Conservation (phyloP, 1,140 invertebrate species). For the Panulirus ornatus region DNA sequence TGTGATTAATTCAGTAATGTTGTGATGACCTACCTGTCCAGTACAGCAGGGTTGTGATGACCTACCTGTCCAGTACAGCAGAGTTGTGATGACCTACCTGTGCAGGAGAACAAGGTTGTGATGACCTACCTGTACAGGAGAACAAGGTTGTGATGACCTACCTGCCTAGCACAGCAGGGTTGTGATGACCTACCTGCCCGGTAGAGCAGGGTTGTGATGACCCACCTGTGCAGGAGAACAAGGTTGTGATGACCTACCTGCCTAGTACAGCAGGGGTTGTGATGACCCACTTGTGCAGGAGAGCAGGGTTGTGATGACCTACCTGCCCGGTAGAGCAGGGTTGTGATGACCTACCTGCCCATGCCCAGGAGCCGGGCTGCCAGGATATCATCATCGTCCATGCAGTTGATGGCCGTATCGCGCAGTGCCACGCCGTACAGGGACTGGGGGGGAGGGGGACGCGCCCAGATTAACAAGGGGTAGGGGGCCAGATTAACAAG, state of each 20-base stretch:
- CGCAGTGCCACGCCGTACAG: slow-evolving; percentile 77
- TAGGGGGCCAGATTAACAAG: slow-evolving; percentile 19
- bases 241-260: neutral
- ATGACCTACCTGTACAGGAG: neutral
- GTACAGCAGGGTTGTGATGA: neutral
- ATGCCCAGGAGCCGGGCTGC: slow-evolving; percentile 75
- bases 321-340: neutral
- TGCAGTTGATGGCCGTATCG: slow-evolving; percentile 79
- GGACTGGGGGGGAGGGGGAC: slow-evolving; percentile 53
- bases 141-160: neutral
- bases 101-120: neutral
- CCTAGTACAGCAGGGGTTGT: neutral
- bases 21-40: neutral
- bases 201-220: neutral
- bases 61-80: neutral
- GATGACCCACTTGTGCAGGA: neutral
- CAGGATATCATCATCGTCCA: slow-evolving; percentile 75
- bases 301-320: neutral
- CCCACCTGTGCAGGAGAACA: neutral
- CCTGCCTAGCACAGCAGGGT: neutral
- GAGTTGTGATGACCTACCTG: neutral
- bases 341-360: slow-evolving; percentile 73
- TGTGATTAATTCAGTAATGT: no score
- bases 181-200: neutral
- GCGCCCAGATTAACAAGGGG: slow-evolving; percentile 54